Evolutionary conservation across 1,140 invertebrate genomes (phyloP), one percentile per base, ranked within the genome.

Genomic region (Tribolium castaneum): DNA sequence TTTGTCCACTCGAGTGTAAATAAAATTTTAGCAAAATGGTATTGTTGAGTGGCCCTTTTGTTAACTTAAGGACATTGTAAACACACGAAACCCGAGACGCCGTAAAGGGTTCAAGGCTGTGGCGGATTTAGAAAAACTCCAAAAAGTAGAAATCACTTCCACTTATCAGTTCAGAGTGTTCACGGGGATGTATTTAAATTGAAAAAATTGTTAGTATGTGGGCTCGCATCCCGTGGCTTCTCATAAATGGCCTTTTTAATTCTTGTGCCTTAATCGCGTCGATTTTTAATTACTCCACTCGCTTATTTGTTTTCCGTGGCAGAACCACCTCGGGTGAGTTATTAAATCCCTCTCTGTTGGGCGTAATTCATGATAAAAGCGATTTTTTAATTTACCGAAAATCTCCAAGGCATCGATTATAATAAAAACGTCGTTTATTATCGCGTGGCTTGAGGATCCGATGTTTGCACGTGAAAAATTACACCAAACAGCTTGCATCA

Each of bases 361-460:
- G 34, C 9, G 59, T 66, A 66, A 66, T 66, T 66, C 59, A 35
- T 66, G 59, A 66, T 66, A 66, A 66, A 35, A 66, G 54, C 59
- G 30, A 66, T 66, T 66, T 35, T 66, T 35, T 13, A 35, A 45
- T 45, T 45, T 45, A 45, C 39, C 39, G 39, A 45, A 45, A 45
- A 45, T 45, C 39, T 45, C n/a, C 14, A 59, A 19, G 19, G 54
- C 54, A 25, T 25, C 9, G 54, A 59, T 59, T 59, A 59, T 59
- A 59, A 59, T 59, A 59, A 59, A 59, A 22, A n/a, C 54, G 10
- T 59, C 54, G 22, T 59, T 59, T 59, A 59, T 59, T 59, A 59
- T 59, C 54, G 5, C 14, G n/a, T 22, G 19, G 54, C 54, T 22
- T 7, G 1, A 59, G 54, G 19, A 9, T 1, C 6, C 45, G 25